Evolutionary conservation across 2,888 invertebrate genomes (phyloP).

Genomic region (Esperia sulphurella): DNA sequence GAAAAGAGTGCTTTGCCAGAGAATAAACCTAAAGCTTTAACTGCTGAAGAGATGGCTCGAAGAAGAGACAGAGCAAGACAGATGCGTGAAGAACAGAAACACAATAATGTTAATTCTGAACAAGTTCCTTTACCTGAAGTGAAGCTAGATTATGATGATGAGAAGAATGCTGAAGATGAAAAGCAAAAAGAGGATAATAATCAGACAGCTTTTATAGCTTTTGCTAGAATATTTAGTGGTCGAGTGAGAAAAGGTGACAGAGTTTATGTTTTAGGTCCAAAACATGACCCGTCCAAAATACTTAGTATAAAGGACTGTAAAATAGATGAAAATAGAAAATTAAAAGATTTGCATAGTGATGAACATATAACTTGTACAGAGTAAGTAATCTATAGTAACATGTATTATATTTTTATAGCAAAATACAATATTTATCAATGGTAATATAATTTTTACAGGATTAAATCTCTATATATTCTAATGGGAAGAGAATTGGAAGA

Average conservation of each 20-base stretch:
- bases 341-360: slow-evolving; percentile 81
- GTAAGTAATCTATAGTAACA: slow-evolving; percentile 43
- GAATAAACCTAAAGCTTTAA: slow-evolving; percentile 88
- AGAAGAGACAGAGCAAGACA: slow-evolving; percentile 84
- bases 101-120: slow-evolving; percentile 26
- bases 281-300: slow-evolving; percentile 88
- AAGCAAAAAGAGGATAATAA: slow-evolving; percentile 56
- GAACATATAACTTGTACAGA: slow-evolving; percentile 82
- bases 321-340: slow-evolving; percentile 66
- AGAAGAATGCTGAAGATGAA: slow-evolving; percentile 62
- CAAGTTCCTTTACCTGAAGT: slow-evolving; percentile 25
- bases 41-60: slow-evolving; percentile 84
- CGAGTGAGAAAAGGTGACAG: slow-evolving; percentile 86
- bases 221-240: slow-evolving; percentile 96
- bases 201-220: slow-evolving; percentile 89
- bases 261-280: slow-evolving; percentile 91
- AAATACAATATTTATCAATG: neutral
- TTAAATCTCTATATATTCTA: slow-evolving; percentile 90
- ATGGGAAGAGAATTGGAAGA: slow-evolving; percentile 95
- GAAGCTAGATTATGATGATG: slow-evolving; percentile 34
- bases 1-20: slow-evolving; percentile 87
- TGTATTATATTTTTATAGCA: neutral
- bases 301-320: slow-evolving; percentile 59
- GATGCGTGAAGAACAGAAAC: slow-evolving; percentile 80
- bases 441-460: slow-evolving; percentile 44